phyloP scores from a whole-genome alignment of 2,888 invertebrate genomes.

The Cephus spinipes region DNA sequence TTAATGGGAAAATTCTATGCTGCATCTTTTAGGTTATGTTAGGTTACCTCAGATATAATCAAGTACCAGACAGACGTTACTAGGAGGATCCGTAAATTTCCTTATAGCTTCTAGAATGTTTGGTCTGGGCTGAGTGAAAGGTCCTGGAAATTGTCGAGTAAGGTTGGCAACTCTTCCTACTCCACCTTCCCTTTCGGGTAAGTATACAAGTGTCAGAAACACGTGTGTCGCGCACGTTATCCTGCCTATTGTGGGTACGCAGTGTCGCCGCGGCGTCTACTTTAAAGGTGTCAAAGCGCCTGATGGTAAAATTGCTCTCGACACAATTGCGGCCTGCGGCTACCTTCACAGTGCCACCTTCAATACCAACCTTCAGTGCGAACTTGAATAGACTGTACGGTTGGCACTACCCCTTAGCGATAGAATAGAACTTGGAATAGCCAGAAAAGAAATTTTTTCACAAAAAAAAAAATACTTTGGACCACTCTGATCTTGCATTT shows the following conservation, averaged over 20 bases:
- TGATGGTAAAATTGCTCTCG: background rate
- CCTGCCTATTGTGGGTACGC: background rate
- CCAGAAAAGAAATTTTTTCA: background rate
- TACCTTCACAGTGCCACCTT: background rate
- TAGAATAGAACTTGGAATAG: background rate
- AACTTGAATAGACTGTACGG: background rate
- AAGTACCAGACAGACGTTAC: background rate
- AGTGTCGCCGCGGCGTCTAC: slow-evolving; percentile 9
- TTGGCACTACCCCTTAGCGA: background rate
- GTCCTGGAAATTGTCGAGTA: background rate
- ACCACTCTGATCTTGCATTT: too few relatives aligned
- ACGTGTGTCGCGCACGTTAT: slow-evolving; percentile 38
- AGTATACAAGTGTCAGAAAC: slow-evolving; percentile 58
- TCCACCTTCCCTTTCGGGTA: slow-evolving; percentile 1
- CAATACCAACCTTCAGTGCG: background rate
- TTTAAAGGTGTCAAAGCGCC: slow-evolving; percentile 4
- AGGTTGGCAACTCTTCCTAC: background rate
- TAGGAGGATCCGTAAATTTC: background rate
- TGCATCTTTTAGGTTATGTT: background rate
- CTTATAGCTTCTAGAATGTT: background rate
- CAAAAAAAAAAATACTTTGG: background rate
- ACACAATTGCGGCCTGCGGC: background rate
- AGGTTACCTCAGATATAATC: background rate
- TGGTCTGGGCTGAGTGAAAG: background rate
- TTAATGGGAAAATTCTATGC: background rate